Conservation (phyloP, 1,140 invertebrate species). For the Scaptomyza hsui region DNA sequence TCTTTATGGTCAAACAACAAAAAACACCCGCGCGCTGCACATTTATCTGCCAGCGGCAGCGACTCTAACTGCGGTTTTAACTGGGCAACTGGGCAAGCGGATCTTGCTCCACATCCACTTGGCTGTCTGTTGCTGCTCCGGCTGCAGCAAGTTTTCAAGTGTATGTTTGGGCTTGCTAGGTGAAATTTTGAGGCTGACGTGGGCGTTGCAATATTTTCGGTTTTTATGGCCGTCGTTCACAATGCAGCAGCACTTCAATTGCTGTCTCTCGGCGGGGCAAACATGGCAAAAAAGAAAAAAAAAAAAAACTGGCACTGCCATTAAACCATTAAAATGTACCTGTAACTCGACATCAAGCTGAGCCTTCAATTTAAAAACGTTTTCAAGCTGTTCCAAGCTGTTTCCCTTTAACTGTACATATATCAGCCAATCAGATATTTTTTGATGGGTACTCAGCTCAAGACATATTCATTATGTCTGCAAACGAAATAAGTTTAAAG, state of each 20-base stretch:
- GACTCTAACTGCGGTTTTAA: conserved; percentile 3
- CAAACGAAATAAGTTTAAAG: not conserved
- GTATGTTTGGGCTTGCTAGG: conserved; percentile 51
- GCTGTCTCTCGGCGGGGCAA: conserved; percentile 42
- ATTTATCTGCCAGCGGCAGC: conserved; percentile 66
- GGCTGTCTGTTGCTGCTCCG: conserved; percentile 23
- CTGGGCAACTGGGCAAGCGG: conserved; percentile 41
- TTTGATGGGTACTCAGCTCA: not conserved
- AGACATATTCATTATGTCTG: not conserved
- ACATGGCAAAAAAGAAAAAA: conserved; percentile 43
- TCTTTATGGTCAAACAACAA: conserved; percentile 17
- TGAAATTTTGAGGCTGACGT: conserved; percentile 68
- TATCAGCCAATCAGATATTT: not conserved
- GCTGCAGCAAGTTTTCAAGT: conserved; percentile 52
- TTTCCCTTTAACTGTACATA: not conserved
- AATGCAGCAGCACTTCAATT: conserved; percentile 57
- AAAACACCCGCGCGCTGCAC: conserved; percentile 61
- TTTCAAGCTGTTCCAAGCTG: not conserved
- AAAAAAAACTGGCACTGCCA: conserved; percentile 57
- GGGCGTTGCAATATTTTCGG: conserved; percentile 68
- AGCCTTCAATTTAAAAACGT: conserved; percentile 19
- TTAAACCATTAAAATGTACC: conserved; percentile 50
- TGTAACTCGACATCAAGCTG: conserved; percentile 36
- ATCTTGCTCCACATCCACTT: conserved; percentile 62
- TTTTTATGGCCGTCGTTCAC: conserved; percentile 68